Conservation (phyloP, 2,113 vertebrate genomes). For the Epinephelus lanceolatus region DNA sequence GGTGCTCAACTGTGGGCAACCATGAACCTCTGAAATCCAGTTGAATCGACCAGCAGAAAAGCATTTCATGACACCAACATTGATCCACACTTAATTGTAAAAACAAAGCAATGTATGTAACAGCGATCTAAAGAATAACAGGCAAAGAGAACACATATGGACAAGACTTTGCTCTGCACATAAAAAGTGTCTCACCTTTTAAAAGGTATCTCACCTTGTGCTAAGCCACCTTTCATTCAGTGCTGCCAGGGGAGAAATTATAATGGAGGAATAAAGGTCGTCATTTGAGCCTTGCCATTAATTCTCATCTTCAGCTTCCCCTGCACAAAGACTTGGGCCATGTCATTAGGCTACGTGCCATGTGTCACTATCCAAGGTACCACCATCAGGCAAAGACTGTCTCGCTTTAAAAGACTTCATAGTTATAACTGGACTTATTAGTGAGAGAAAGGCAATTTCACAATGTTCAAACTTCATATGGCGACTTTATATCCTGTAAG, state of each 20-base stretch:
- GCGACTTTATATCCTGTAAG: constrained; percentile 16
- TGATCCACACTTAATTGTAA: not conserved
- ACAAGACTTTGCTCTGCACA: not conserved
- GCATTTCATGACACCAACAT: not conserved
- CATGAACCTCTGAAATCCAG: not conserved
- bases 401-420: constrained; percentile 45
- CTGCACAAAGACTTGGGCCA: constrained; percentile 42
- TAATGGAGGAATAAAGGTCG: constrained; percentile 58
- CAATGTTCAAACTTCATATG: constrained; percentile 37
- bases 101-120: not conserved
- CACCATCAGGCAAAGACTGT: constrained; percentile 5
- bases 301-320: constrained; percentile 55
- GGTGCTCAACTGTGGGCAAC: constrained; percentile 4
- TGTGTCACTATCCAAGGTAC: constrained; percentile 23
- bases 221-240: constrained; percentile 45
- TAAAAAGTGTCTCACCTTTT: constrained; percentile 22
- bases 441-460: constrained; percentile 35
- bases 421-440: constrained; percentile 41
- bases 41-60: not conserved
- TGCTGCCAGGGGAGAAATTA: constrained; percentile 59
- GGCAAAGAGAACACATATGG: not conserved
- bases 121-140: not conserved
- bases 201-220: constrained; percentile 47
- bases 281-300: constrained; percentile 55
- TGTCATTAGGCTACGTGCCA: constrained; percentile 43